Evolutionary conservation across 2,888 invertebrate species (phyloP).

Genomic region (Galerucella nymphaeae): DNA sequence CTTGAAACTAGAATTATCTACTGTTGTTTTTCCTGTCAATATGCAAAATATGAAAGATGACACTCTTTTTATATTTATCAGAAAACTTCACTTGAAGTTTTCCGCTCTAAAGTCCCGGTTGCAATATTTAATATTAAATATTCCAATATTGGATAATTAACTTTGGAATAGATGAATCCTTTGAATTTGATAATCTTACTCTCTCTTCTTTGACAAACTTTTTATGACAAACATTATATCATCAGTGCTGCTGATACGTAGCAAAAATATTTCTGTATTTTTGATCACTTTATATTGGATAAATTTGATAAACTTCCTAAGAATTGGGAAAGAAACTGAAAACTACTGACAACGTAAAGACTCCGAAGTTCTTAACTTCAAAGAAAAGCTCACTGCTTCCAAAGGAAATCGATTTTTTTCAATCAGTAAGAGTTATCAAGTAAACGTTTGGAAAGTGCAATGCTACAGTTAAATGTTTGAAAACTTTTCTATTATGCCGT

Average conservation of each 20-base stretch:
- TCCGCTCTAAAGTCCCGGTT: too few relatives aligned
- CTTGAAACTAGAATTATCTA: too few relatives aligned
- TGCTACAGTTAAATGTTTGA: not conserved
- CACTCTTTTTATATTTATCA: too few relatives aligned
- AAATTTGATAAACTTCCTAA: slow-evolving; percentile 35
- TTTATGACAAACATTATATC: not conserved
- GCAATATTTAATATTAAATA: not conserved
- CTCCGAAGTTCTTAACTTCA: slow-evolving; percentile 53
- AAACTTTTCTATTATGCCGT: not conserved
- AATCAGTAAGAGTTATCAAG: slow-evolving; percentile 56
- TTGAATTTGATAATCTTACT: not conserved
- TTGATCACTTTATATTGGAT: slow-evolving; percentile 3
- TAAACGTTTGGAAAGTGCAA: slow-evolving; percentile 5
- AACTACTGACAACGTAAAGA: slow-evolving; percentile 52
- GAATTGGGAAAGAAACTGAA: slow-evolving; percentile 43
- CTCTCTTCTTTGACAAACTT: not conserved
- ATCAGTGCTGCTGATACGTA: not conserved
- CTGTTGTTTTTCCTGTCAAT: too few relatives aligned
- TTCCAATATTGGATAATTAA: not conserved
- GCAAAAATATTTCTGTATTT: slow-evolving; percentile 42
- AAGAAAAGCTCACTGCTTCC: slow-evolving; percentile 54
- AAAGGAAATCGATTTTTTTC: slow-evolving; percentile 59
- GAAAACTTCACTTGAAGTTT: too few relatives aligned
- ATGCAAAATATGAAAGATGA: too few relatives aligned
- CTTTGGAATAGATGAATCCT: not conserved